Evolutionary conservation across 2,888 invertebrate genomes (phyloP), one percentile per base, ranked within the genome.

Genomic region (Synanthedon myopaeformis): DNA sequence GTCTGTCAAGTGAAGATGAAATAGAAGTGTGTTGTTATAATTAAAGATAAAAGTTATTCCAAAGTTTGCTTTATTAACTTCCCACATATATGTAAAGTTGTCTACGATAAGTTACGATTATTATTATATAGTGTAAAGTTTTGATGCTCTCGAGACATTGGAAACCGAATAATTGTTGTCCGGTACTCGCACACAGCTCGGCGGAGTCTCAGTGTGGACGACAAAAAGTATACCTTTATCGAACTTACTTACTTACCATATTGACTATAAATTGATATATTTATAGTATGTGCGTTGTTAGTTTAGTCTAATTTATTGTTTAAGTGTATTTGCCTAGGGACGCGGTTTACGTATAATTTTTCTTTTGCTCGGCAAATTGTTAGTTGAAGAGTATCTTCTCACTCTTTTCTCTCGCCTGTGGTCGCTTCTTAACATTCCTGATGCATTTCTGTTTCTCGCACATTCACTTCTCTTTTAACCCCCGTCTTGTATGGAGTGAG

Each of bases 231-330:
- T 74, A 79, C 74, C 74, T 76, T 67, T 59, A 66, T 67, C 35
- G 35, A 70, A 66, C 71, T 72, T 78, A 81, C 77, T 81, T 35
- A 35, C 35, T 35, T 23, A 23, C 23, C 23, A 23, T 23, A 74
- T 79, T 66, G 14, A 42, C 12, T 52, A 52, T 54, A 52, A 41
- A 52, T 54, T 35, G 52, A 45, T 42, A 23, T 23, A 23, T 51
- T 66, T 58, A 68, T 77, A 77, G 79, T 79, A 80, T 69, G 77
- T 84, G 79, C 79, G 78, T 80, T 79, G 80, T 85, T 85, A 85
- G 81, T 71, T 71, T 84, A 85, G 79, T 71, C 72, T 86, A 77
- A 81, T 82, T 82, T 84, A 82, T 79, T 74, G 67, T 35, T 35
- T 85, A 85, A 86, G 83, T 80, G 66, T 75, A 79, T 75, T 35